Base-by-base conservation (phyloP, 2,888 invertebrate species). In the Nudaria mundana region DNA sequence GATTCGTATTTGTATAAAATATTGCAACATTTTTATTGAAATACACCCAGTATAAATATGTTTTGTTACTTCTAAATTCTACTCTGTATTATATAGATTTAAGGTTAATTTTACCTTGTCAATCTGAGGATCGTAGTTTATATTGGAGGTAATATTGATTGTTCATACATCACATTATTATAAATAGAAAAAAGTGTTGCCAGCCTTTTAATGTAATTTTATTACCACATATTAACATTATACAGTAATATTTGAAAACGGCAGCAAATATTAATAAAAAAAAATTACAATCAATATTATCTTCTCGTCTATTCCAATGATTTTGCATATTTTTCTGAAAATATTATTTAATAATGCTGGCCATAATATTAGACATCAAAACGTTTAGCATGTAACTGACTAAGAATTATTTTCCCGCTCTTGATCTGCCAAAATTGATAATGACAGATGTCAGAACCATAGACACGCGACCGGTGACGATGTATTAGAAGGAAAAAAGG, bases 61-160 rank as follows among this genome's bases (percentile, higher is more conserved):
- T 54, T 44, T 51, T 56, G 31, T 44, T 50, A 54, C 44, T 55
- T 6, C 57, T 56, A 55, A 55, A 54, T 40, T 37, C 55, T 60
- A 64, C 66, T 60, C 59, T 79, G 79, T 81, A 79, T 73, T 71
- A 78, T 79, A 81, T 80, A 77, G 74, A 13, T 50, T 50, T 77
- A 77, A 76, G 77, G 44, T 74, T 69, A 40, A 62, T 71, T 73
- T 71, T 56, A 55, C 50, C 47, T 53, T 59, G 8, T 44, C 40
- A 47, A 44, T 39, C 32, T 36, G 22, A 38, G 4, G 11, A 29
- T n/a, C 44, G 32, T 31, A 45, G 26, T 23, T 33, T 37, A 35
- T 28, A 3, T 44, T 48, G 8, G 24, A 41, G 37, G 14, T 33
- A 15, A 23, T 41, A 35, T 43, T 43, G 30, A 31, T 39, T 48